Evolutionary conservation across 2,888 invertebrate genomes (phyloP), one percentile per base, ranked within the genome.

Genomic region (Teinopalpus imperialis): DNA sequence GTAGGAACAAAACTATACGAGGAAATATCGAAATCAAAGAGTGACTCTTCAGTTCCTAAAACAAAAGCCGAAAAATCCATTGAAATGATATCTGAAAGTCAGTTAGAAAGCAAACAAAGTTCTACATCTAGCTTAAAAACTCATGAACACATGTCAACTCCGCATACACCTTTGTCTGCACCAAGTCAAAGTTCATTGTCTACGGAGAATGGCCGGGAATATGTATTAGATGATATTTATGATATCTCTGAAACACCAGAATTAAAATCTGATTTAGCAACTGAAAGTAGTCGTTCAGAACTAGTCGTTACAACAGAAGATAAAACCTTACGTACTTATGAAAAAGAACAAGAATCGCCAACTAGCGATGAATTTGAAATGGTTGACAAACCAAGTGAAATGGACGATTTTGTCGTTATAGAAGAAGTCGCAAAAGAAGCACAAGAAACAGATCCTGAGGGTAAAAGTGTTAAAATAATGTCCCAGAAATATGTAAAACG

Each of bases 401-500:
- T 95, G 56, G 96, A 96, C 64, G 96, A 96, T 60, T 96, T 96
- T 66, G 95, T 96, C 0, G 95, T 96, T 0, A 94, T 96, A 52
- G 96, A 96, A 81, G 96, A 96, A 75, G 95, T 96, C 1, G 96
- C 94, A 1, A 94, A 93, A 68, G 96, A 96, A 82, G 96, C 96
- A 0, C 92, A 93, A 59, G 96, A 96, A 79, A 92, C 91, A 45
- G 96, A 96, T 62, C 89, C 92, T 1, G 96, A 96, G 77, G 96
- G 96, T 0, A 94, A 95, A 82, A 94, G 95, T 70, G 90, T 96
- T 7, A 88, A 90, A 52, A 96, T 96, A 46, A 82, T 87, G 51
- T 64, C 85, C 27, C 83, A 81, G 32, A 82, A 76, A 51, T 89
- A 87, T 57, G 80, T 90, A 2, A 91, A 91, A 51, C 92, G 91